These are phyloP conservation scores for Pasiphila rectangulata DNA, from an alignment of 2,888 invertebrate species.

Conservation along the genomic window DNA sequence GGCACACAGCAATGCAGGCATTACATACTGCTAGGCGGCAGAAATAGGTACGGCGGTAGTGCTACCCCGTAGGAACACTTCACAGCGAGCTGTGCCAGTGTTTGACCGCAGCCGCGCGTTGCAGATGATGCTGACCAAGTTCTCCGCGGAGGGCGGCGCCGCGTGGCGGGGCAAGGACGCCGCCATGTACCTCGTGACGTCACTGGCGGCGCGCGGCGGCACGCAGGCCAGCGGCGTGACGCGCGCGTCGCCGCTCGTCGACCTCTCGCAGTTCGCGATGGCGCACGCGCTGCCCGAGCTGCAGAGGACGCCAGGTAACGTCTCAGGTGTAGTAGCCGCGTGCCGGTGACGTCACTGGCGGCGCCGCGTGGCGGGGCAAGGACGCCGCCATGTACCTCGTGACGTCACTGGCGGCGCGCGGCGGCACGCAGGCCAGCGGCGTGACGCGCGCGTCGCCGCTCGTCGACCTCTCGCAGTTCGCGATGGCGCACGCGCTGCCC, in stretches of 20 bases:
- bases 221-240: constrained; percentile 96
- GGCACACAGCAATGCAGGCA: too few species aligned
- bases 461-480: constrained; percentile 95
- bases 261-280: constrained; percentile 93
- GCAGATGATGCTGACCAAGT: constrained; percentile 89
- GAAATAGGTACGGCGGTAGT: too few species aligned
- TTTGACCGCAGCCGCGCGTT: too few species aligned
- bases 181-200: constrained; percentile 97
- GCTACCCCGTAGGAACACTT: too few species aligned
- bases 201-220: constrained; percentile 93
- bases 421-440: constrained; percentile 93
- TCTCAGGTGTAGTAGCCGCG: too few species aligned
- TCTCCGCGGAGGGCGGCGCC: constrained; percentile 85
- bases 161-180: constrained; percentile 98
- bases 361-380: constrained; percentile 93
- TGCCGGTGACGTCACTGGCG: constrained; percentile 88
- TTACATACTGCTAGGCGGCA: too few species aligned
- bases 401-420: constrained; percentile 95
- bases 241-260: constrained; percentile 93
- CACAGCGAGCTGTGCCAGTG: too few species aligned
- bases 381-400: constrained; percentile 98
- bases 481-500: constrained; percentile 90
- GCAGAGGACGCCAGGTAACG: constrained; percentile 72
- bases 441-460: constrained; percentile 94
- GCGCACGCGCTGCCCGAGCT: constrained; percentile 93